A percentile compares a stretch with the other conserved stretches of the same genome.
Conservation (phyloP, 2,888 invertebrate species). For the Drosophila histrio region DNA sequence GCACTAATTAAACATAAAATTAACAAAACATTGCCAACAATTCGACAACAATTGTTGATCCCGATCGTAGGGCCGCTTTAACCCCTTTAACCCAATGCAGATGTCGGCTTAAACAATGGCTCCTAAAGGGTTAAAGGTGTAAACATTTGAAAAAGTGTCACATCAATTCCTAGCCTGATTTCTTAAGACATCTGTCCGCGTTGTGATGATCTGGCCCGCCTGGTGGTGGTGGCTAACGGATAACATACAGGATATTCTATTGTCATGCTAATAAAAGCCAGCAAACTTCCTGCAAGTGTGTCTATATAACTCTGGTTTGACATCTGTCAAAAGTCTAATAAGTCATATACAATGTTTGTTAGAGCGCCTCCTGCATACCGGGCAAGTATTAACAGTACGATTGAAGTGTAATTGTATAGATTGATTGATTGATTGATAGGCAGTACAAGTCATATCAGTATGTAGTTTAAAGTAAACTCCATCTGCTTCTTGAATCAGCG, state of each 20-base stretch:
- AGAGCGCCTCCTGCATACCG: slow-evolving; percentile 35
- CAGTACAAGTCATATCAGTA: not conserved
- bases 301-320: slow-evolving; percentile 63
- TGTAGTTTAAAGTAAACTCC: not conserved
- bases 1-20: slow-evolving; percentile 69
- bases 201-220: slow-evolving; percentile 2
- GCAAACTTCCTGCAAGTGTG: slow-evolving; percentile 52
- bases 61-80: slow-evolving; percentile 1
- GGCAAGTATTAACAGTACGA: slow-evolving; percentile 54
- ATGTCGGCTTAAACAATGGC: slow-evolving; percentile 54
- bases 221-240: slow-evolving; percentile 29
- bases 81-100: slow-evolving; percentile 49
- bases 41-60: slow-evolving; percentile 46
- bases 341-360: slow-evolving; percentile 68
- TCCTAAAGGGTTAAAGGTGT: slow-evolving; percentile 76
- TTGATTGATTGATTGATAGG: slow-evolving; percentile 61
- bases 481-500: not conserved
- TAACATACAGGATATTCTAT: slow-evolving; percentile 18
- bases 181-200: slow-evolving; percentile 56
- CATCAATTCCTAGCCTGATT: slow-evolving; percentile 56
- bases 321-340: slow-evolving; percentile 81
- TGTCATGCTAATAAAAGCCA: slow-evolving; percentile 53
- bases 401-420: slow-evolving; percentile 51
- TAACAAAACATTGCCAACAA: slow-evolving; percentile 59
- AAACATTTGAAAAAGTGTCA: slow-evolving; percentile 80